Evolutionary conservation across 2,113 vertebrate genomes (phyloP), one percentile per base, ranked within the genome.

Genomic region (Syrmaticus mikado): DNA sequence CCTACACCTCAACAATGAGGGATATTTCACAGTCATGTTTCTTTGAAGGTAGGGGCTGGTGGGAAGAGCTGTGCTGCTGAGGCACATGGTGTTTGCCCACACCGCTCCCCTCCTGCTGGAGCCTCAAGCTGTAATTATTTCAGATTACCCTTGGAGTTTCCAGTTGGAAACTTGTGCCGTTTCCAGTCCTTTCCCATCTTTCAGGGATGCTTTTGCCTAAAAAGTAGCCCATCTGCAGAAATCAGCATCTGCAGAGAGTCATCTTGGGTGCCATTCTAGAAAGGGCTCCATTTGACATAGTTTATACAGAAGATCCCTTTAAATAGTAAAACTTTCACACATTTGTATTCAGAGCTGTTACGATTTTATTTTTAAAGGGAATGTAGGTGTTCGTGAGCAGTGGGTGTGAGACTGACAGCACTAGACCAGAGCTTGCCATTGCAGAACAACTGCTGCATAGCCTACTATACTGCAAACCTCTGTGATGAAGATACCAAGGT

Each of bases 391-490:
- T 96, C 79, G 55, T 0, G 3, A 93, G 21, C 72, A 64, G 89
- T 73, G 61, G 82, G 89, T 71, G 79, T 94, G 82, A 95, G 91
- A 95, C 94, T 94, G 94, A 96, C 93, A 96, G 96, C 91, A 85
- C 89, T 85, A 92, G 96, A 94, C 91, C 95, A 91, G 87, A 92
- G 72, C 76, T 61, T 93, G 87, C 91, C 75, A 43, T 85, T 93
- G 82, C 94, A 80, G 91, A 66, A 89, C 46, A 73, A 43, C 87
- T 94, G 72, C 89, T 91, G 89, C 87, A 74, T 15, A 48, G 75
- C 73, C 72, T 95, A 43, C 85, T 82, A n/a, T 70, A 14, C 61
- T 64, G 88, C 85, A 92, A 57, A 41, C 25, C 85, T 61, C 67
- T 87, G 82, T 21, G 21, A 92, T 52, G 75, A 53, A 74, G 85